Conservation (phyloP, 2,113 vertebrate species). For the zebrafish (Danio rerio) region GRCz12tu NC_133200.1:14580001-14580500, state of each 20-base stretch:
- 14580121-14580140: slow-evolving; percentile 54
- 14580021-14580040: slow-evolving; percentile 98
- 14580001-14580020: slow-evolving; percentile 97
- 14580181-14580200: not conserved
- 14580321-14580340: slow-evolving; percentile 68
- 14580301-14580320: not conserved
- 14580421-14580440: slow-evolving; percentile 80
- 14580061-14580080: slow-evolving; percentile 97
- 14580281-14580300: not conserved
- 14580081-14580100: slow-evolving; percentile 97
- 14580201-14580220: slow-evolving; percentile 37
- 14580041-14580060: slow-evolving; percentile 99
- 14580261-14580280: not conserved
- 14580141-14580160: not conserved
- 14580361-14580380: slow-evolving; percentile 99
- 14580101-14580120: slow-evolving; percentile 82
- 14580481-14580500: not conserved
- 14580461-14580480: not conserved
- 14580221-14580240: not conserved
- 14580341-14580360: slow-evolving; percentile 98
- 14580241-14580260: not conserved
- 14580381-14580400: slow-evolving; percentile 99
- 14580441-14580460: not conserved
- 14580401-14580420: slow-evolving; percentile 99
- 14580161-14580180: not conserved